Conservation (phyloP, 2,797 vertebrate genomes). For the Anableps anableps region DNA sequence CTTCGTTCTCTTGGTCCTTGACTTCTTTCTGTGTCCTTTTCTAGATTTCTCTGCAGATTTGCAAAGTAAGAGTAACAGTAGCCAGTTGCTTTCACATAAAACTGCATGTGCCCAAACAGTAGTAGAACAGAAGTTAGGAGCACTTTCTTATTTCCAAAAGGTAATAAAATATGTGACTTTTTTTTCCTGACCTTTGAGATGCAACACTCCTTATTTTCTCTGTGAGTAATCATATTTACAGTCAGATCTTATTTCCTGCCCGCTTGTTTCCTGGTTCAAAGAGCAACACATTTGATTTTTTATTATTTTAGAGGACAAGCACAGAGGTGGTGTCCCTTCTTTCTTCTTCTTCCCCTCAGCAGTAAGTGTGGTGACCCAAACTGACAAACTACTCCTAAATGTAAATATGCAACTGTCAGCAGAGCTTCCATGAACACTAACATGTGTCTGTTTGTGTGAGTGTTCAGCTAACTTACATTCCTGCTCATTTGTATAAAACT, state of each 20-base stretch:
- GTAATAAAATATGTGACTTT: neutral
- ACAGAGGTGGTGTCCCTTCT: neutral
- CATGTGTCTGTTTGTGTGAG: constrained; percentile 40
- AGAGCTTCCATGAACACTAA: constrained; percentile 59
- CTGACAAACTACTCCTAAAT: constrained; percentile 39
- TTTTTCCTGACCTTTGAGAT: neutral
- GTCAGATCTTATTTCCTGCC: neutral
- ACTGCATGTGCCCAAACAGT: neutral
- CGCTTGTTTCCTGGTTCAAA: neutral
- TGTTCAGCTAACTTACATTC: constrained; percentile 26
- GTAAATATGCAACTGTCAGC: constrained; percentile 66
- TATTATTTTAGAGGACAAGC: neutral
- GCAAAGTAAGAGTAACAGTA: neutral
- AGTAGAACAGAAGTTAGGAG: neutral
- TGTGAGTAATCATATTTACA: neutral
- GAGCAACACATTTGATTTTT: neutral
- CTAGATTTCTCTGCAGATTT: no score
- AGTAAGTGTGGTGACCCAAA: constrained; percentile 9
- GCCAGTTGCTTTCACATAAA: neutral
- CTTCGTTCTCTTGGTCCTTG: neutral
- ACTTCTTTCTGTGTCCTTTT: neutral
- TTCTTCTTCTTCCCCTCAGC: neutral
- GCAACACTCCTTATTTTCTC: neutral
- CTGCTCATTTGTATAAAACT: constrained; percentile 26
- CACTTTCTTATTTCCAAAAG: neutral